Percentiles rank a stretch among this genome's conserved stretches.
Evolutionary conservation across 2,888 invertebrate genomes (phyloP).

Genomic region (Ochropleura plecta): DNA sequence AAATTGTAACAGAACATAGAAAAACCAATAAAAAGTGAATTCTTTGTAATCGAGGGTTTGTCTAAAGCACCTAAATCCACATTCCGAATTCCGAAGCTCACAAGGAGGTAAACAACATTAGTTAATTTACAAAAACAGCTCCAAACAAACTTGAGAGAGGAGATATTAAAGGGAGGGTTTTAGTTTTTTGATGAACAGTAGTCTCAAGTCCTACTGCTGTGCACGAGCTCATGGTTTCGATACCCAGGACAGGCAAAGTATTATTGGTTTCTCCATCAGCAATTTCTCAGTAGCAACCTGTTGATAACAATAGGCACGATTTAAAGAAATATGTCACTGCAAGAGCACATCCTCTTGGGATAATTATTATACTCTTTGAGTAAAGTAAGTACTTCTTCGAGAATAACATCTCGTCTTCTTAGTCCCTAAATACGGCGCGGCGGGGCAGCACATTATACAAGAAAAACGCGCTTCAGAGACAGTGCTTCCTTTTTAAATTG

Average conservation of each 20-base stretch:
- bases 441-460: no score
- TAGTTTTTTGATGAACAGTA: background rate
- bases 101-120: background rate
- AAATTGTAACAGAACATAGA: constrained; percentile 89
- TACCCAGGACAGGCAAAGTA: background rate
- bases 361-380: no score
- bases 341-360: no score
- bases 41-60: constrained; percentile 88
- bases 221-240: background rate
- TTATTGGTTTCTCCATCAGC: background rate
- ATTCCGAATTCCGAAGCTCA: constrained; percentile 31
- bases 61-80: constrained; percentile 66
- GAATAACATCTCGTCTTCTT: no score
- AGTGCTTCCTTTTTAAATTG: no score
- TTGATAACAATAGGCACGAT: background rate
- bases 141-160: background rate
- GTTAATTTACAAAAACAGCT: no score
- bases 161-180: background rate
- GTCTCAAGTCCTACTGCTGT: background rate
- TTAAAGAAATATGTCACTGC: no score
- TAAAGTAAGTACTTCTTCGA: no score
- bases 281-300: background rate
- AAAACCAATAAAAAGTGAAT: constrained; percentile 89
- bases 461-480: no score
- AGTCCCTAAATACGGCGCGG: no score